These are phyloP conservation scores for Oscheius onirici DNA, from an alignment of 2,888 invertebrate genomes.

Conservation along the genomic window DNA sequence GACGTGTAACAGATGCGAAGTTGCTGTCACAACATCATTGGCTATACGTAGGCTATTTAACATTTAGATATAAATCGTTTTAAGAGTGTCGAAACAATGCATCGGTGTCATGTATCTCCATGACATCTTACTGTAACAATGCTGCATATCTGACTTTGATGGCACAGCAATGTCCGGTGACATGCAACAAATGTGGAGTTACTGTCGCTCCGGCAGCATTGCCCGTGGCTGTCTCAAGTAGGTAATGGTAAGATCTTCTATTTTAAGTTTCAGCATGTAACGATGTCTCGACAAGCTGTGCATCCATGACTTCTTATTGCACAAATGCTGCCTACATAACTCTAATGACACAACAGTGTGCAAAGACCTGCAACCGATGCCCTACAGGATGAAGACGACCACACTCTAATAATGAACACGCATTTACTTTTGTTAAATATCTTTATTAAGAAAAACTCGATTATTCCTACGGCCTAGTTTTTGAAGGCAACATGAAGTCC, in stretches of 20 bases:
- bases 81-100: constrained; percentile 3
- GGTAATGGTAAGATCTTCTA: neutral
- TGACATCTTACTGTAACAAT: constrained; percentile 9
- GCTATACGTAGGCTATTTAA: no score
- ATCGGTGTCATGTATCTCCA: neutral
- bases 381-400: no score
- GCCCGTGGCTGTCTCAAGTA: neutral
- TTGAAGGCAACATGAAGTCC: constrained; percentile 64
- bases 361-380: neutral
- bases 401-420: no score
- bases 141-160: neutral
- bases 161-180: neutral
- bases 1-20: no score
- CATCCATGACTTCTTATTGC: neutral
- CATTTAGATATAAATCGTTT: neutral
- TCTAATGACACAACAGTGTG: constrained; percentile 1
- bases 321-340: neutral
- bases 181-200: neutral
- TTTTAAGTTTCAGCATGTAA: neutral
- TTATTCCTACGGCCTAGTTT: no score
- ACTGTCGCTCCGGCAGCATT: neutral
- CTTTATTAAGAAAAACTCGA: no score
- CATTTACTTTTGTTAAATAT: no score
- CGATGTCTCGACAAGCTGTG: neutral
- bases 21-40: no score